These are phyloP conservation scores for Tetragnatha montana DNA, from an alignment of 2,888 invertebrate genomes.

Conservation along the genomic window DNA sequence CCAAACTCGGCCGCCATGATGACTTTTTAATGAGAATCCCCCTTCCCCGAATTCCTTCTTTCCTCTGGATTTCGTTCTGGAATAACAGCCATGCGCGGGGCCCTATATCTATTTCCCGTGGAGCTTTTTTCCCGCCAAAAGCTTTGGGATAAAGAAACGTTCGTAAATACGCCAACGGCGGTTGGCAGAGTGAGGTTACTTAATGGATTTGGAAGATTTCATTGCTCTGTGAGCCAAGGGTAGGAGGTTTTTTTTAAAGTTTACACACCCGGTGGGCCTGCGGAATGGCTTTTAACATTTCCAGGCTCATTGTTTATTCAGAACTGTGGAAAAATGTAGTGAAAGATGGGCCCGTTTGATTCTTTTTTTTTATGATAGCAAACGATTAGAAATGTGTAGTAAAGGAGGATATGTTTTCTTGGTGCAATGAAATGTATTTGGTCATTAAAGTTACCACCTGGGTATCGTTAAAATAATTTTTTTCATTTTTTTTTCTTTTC, in stretches of 20 bases:
- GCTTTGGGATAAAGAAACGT: constrained; percentile 9
- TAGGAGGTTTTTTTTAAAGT: constrained; percentile 10
- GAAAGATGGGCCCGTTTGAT: neutral
- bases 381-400: neutral
- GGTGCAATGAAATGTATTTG: no score
- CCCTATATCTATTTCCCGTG: constrained; percentile 2
- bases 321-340: neutral
- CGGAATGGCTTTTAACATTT: neutral
- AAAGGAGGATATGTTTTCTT: no score
- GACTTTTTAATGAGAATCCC: constrained; percentile 54
- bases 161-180: constrained; percentile 48
- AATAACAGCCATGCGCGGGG: constrained; percentile 12
- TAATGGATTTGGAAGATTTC: constrained; percentile 58
- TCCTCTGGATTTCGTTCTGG: neutral
- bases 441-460: no score
- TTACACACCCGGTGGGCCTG: neutral
- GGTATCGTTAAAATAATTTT: no score
- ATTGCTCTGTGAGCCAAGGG: constrained; percentile 5
- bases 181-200: constrained; percentile 46
- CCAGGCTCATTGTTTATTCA: neutral
- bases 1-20: constrained; percentile 54
- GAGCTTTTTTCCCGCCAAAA: neutral
- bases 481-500: no score
- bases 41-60: neutral
- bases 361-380: neutral